Percentiles rank a stretch among this genome's conserved stretches.
Evolutionary conservation across 2,888 invertebrate genomes (phyloP).

Genomic region (Dynastes tityus): DNA sequence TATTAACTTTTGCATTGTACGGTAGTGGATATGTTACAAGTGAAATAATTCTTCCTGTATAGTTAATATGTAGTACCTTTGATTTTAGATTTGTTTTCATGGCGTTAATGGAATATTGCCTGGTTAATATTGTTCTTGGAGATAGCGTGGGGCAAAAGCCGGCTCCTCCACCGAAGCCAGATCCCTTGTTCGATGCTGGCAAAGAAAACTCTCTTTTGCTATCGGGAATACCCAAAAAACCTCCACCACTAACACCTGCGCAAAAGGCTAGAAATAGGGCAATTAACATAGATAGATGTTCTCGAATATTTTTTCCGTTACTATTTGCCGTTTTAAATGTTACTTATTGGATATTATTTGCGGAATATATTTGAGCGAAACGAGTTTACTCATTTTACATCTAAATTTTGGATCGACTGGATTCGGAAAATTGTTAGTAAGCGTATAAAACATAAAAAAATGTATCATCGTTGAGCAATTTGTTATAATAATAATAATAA

Average conservation of each 20-base stretch:
- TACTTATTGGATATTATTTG: slow-evolving; percentile 83
- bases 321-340: slow-evolving; percentile 79
- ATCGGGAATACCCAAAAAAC: slow-evolving; percentile 63
- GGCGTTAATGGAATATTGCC: slow-evolving; percentile 94
- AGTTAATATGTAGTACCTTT: not conserved
- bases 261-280: slow-evolving; percentile 78
- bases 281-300: slow-evolving; percentile 81
- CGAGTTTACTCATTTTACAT: not conserved
- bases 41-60: no score
- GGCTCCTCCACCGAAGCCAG: slow-evolving; percentile 73
- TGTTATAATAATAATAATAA: no score
- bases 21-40: no score
- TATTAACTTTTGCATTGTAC: no score
- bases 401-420: slow-evolving; percentile 5
- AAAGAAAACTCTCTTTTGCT: slow-evolving; percentile 70
- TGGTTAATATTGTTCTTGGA: slow-evolving; percentile 89
- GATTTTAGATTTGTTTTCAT: slow-evolving; percentile 86
- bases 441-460: no score
- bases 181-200: slow-evolving; percentile 73
- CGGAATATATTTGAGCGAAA: slow-evolving; percentile 77
- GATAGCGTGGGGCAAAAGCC: slow-evolving; percentile 78
- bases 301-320: slow-evolving; percentile 81
- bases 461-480: no score
- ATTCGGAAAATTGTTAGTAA: no score
- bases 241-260: slow-evolving; percentile 72